These are phyloP conservation scores for Percopsis transmontana DNA, from an alignment of 2,113 vertebrate genomes.

Conservation along the genomic window DNA sequence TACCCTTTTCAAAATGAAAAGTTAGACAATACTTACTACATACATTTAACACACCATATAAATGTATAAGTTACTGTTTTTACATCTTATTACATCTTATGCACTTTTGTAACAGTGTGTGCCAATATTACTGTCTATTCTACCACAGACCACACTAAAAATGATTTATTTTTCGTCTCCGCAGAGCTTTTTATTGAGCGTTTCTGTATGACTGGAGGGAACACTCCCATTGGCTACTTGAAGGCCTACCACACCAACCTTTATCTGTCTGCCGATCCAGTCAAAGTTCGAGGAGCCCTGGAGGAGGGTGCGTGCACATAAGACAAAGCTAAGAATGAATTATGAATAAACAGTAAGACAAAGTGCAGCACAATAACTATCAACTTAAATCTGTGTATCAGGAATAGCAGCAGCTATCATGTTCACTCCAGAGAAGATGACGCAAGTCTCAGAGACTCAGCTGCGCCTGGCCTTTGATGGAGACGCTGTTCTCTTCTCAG, in stretches of 20 bases:
- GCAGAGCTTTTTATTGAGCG: constrained; percentile 92
- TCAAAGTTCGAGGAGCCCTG: constrained; percentile 92
- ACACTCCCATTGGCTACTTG: constrained; percentile 92
- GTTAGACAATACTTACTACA: not conserved
- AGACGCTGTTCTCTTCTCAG: constrained; percentile 92
- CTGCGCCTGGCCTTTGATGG: constrained; percentile 94
- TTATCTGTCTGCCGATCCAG: constrained; percentile 89
- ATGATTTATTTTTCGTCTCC: not conserved
- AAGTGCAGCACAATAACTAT: not conserved
- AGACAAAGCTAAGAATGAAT: too few species aligned
- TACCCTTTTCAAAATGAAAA: not conserved
- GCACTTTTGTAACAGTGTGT: not conserved
- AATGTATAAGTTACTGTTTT: too few species aligned
- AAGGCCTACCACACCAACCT: constrained; percentile 97
- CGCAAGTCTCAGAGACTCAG: constrained; percentile 85
- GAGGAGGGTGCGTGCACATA: constrained; percentile 84
- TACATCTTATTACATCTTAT: not conserved
- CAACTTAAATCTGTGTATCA: constrained; percentile 42
- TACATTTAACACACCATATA: too few species aligned
- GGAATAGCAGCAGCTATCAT: constrained; percentile 95
- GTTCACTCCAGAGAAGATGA: constrained; percentile 87
- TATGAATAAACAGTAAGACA: not conserved
- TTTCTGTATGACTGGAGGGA: constrained; percentile 96
- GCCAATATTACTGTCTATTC: not conserved
- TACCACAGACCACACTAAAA: not conserved